Evolutionary conservation across 1,140 invertebrate species (phyloP), one percentile per base, ranked within the genome.

Genomic region (Colletes latitarsis): DNA sequence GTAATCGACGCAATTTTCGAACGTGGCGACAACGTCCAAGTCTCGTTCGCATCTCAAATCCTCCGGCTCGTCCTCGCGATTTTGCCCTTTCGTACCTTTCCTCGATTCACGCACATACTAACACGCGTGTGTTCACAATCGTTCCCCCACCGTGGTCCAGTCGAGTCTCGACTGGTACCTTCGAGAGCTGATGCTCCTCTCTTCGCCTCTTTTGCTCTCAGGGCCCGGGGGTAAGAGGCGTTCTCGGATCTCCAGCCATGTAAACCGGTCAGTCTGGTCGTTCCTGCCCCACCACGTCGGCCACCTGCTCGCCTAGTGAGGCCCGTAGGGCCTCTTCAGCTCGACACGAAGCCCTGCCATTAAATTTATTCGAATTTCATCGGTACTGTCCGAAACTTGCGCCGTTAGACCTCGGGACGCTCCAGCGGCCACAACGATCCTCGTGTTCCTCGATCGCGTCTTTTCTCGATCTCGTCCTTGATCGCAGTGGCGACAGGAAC

Each of bases 231-330:
- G 66, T 62, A 78, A 87, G 84, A 87, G 86, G 86, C 85, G 87
- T 84, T 87, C 86, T 87, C 73, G 82, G 82, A 85, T 89, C 85
- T 80, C 84, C 62, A 78, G 82, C 81, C 88, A 86, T 88, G 85
- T 90, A 93, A 93, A 93, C 92, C 92, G 92, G 92, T 93, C 91
- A 85, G 90, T 92, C 89, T 88, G 90, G 90, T 93, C 91, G 84
- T 84, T 84, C 75, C 77, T 83, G 79, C 89, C 84, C 85, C 88
- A 82, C 87, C 90, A 84, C 71, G 60, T 49, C 83, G 85, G 78
- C 90, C 92, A 93, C 92, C 92, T 93, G 92, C 83, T 82, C 90
- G 86, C 85, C 77, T 88, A 88, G 85, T 77, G 83, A 88, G 87
- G 85, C 90, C 87, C 88, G 86, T 87, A 87, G 85, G 87, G 89